phyloP scores from a whole-genome alignment of 1,140 invertebrate species.

The Diuraphis noxia region DNA sequence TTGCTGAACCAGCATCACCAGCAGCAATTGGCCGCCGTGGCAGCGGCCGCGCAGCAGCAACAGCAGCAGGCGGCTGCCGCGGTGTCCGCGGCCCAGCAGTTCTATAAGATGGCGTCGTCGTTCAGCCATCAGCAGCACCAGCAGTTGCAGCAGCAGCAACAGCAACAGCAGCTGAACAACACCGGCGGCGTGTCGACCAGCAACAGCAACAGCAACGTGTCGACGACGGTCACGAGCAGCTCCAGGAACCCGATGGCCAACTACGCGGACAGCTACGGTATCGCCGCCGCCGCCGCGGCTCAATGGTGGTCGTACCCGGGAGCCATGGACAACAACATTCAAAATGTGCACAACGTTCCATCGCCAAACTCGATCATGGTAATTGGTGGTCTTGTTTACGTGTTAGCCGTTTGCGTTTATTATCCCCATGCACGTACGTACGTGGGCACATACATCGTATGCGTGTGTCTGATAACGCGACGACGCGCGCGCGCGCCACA shows the following conservation, averaged over 20 bases:
- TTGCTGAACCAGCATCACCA: conserved; percentile 63
- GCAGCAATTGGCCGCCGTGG: conserved; percentile 63
- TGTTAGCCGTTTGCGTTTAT: not conserved
- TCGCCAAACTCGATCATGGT: conserved; percentile 49
- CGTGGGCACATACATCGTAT: not conserved
- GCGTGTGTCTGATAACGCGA: conserved; percentile 29
- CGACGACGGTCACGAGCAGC: conserved; percentile 57
- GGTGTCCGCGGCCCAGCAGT: conserved; percentile 67
- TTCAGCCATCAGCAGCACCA: conserved; percentile 70
- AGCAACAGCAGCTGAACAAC: conserved; percentile 59
- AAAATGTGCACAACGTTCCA: conserved; percentile 53
- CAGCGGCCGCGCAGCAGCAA: conserved; percentile 61
- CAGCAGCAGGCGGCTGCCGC: conserved; percentile 62
- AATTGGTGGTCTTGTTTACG: conserved; percentile 11
- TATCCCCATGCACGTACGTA: not conserved
- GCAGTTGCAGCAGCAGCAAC: conserved; percentile 55
- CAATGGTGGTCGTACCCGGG: conserved; percentile 66
- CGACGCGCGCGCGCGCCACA: not conserved
- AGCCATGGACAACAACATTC: conserved; percentile 52
- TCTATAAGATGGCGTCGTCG: conserved; percentile 82
- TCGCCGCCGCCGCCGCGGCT: conserved; percentile 64
- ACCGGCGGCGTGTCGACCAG: conserved; percentile 43
- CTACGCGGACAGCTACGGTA: conserved; percentile 56
- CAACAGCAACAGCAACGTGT: conserved; percentile 40
- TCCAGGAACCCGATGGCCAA: conserved; percentile 49